Evolutionary conservation across 2,888 invertebrate species (phyloP), one percentile per base, ranked within the genome.

Genomic region (Drosophila paranaensis): DNA sequence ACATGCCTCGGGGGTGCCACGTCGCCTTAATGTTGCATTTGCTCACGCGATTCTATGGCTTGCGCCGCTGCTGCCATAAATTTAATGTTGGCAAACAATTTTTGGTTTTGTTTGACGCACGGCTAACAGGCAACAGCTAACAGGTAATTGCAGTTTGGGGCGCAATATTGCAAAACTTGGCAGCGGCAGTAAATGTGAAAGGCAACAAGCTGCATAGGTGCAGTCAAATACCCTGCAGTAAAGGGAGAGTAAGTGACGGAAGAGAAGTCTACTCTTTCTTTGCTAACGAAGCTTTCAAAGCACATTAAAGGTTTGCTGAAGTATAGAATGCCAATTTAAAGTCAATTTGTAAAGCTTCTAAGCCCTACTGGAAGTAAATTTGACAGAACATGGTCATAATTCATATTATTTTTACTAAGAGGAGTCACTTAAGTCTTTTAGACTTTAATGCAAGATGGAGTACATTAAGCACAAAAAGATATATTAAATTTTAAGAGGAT

Each of bases 111-210:
- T 58, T 77, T 79, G 81, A 70, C 78, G 68, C 69, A 54, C 72
- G 61, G 74, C 67, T 25, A 35, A 60, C 78, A 65, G 82, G 77
- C 43, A 60, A 60, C 78, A 67, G 81, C 79, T 51, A 62, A 64
- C 78, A 60, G 82, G 80, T 87, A 87, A 84, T 84, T 84, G 82
- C 83, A 74, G 87, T 74, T 86, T 63, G 77, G 63, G 60, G 55
- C 51, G 71, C 77, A 65, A 71, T 62, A 71, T 74, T 78, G 68
- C 79, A 63, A 72, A 79, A 74, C 74, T 79, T 79, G 66, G 48
- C 9, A 60, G 62, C 63, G 64, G 62, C 73, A 57, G 61, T 68
- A 74, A 74, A 68, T 68, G 72, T 58, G 40, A 60, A 71, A 67
- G 68, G 77, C 74, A 76, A 80, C 78, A 65, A 71, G 56, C 71